Evolutionary conservation across 2,888 invertebrate species (phyloP).

Genomic region (Horisme vitalbata): DNA sequence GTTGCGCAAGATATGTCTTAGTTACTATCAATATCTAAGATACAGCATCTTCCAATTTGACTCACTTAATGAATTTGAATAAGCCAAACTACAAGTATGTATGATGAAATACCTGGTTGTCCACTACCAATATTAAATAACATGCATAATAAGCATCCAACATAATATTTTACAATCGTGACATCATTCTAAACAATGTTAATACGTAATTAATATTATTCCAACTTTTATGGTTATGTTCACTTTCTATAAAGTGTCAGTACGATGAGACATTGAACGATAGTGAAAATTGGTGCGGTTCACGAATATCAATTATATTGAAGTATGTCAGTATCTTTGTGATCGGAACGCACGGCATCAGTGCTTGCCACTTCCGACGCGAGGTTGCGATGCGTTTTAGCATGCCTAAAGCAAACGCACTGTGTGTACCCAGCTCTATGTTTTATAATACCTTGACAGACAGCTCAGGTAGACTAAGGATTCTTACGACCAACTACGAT

Average conservation of each 20-base stretch:
- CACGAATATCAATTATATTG: conserved; percentile 60
- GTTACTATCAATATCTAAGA: too few species aligned
- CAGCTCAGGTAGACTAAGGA: too few species aligned
- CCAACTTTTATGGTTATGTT: conserved; percentile 51
- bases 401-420: not conserved
- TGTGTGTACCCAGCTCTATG: not conserved
- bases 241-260: conserved; percentile 74
- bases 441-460: conserved; percentile 1
- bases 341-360: not conserved
- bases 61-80: not conserved
- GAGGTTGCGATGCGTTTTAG: not conserved
- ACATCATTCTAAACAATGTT: conserved; percentile 44
- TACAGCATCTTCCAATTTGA: too few species aligned
- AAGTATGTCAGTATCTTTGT: conserved; percentile 25
- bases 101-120: conserved; percentile 1
- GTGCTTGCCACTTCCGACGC: not conserved
- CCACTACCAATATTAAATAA: conserved; percentile 13
- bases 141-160: conserved; percentile 4
- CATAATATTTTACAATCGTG: conserved; percentile 38
- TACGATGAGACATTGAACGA: conserved; percentile 72
- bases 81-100: not conserved
- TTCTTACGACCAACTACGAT: conserved; percentile 3
- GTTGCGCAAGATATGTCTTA: too few species aligned
- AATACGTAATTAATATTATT: conserved; percentile 47
- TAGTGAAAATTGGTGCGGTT: conserved; percentile 67